Base-by-base conservation (phyloP, 2,888 invertebrate genomes). In the Carabus problematicus region DNA sequence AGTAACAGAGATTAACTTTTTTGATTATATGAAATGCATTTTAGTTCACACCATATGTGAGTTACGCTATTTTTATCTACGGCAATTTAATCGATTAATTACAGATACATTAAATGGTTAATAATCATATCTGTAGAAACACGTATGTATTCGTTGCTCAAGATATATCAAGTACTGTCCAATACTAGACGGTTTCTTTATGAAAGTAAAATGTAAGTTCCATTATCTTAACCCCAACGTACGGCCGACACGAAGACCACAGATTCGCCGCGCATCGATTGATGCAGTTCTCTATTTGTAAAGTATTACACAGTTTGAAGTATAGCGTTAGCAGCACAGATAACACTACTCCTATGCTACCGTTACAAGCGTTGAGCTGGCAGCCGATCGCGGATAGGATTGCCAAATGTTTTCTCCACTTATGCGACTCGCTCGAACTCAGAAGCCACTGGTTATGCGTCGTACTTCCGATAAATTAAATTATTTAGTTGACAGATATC, bases 321-420 rank as follows among this genome's bases (percentile, higher is more conserved):
- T 47, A 45, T 29, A 56, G 43, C 54, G 64, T 56, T 29, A 43
- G 45, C 56, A 64, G 55, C 56, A 45, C 61, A 45, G 43, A 43
- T 45, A 61, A 18, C 16, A 61, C 60, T 49, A 39, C 39, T 62
- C 49, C 62, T 42, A 18, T 49, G 49, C 40, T 39, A 64, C 64
- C 56, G 64, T 56, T 64, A 64, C 64, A 64, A 56, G 29, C 9
- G 43, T 18, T 14, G 16, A 11, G 54, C 41, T 64, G 63, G 63
- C 63, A 64, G 19, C 9, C 29, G 56, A 29, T 12, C 56, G 9
- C 18, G 11, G 45, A 11, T 16, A 52, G 12, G 16, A 7, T 6
- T 64, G 64, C 64, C 64, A 64, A 64, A 64, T 64, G 64, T 54
- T 64, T 64, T 64, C 64, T 64, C 56, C 56, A 12, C 64, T 45